Base-by-base conservation (phyloP, 2,113 vertebrate genomes). In the Sinocyclocheilus grahami region DNA sequence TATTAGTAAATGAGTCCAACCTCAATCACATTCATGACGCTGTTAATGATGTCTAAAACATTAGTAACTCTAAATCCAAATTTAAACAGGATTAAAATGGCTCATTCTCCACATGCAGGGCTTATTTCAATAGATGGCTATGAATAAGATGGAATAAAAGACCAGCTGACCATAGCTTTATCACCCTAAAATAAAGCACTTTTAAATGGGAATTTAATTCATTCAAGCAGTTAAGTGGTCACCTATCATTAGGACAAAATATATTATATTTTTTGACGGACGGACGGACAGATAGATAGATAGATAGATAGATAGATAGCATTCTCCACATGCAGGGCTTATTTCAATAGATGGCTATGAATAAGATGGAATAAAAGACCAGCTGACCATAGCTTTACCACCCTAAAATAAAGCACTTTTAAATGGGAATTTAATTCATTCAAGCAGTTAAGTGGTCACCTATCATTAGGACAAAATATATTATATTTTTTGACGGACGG, bases 1-100 rank as follows among this genome's bases (percentile, higher is more conserved):
- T 71, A 67, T 71, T 55, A n/a, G 46, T 67, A 24, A 67, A 82
- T 82, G 79, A 67, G 62, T 81, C 78, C 8, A 20, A 42, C 76
- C 51, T 58, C 76, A 58, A 37, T 30, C 51, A 37, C 76, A 33
- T 78, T 78, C 2, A 75, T 24, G 42, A 78, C 10, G 2, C 2
- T 5, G 30, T 69, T 69, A 69, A 82, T 69, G 46, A 82, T 33
- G 62, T 82, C n/a, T 30, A 51, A 67, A 51, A 20, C 37, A 27
- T 69, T 65, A 69, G 18, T 18, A 14, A 82, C 27, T 82, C n/a
- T 27, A 69, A 69, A 80, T 60, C 78, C 46, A 42, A 24, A 42
- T 81, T 48, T 4, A 81, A 65, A 81, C 60, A 30, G 39, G 8
- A 65, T 18, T 30, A 48, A 3, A 81, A 65, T 20, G 5, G 58